Conservation (phyloP, 2,113 vertebrate genomes). For the rat (Rattus norvegicus) region DNA sequence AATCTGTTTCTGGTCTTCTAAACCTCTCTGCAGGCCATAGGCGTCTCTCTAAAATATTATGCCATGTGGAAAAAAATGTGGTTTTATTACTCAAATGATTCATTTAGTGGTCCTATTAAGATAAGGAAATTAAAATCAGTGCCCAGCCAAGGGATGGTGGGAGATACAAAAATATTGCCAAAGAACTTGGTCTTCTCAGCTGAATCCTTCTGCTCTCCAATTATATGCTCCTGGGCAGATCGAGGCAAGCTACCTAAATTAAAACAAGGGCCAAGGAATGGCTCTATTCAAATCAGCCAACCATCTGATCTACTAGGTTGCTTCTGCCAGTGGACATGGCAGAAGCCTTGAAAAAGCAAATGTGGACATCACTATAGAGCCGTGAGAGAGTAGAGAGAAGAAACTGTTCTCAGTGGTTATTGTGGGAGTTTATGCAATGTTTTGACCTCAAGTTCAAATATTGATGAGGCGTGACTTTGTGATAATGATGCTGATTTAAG, state of each 20-base stretch:
- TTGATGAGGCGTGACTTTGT: constrained; percentile 52
- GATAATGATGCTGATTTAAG: constrained; percentile 57
- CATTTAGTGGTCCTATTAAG: constrained; percentile 39
- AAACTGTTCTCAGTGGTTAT: constrained; percentile 55
- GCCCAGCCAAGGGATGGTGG: constrained; percentile 44
- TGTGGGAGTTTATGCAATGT: constrained; percentile 27
- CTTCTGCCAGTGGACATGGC: constrained; percentile 76
- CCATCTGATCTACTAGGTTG: constrained; percentile 72
- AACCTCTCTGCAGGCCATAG: not conserved
- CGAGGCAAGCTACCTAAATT: constrained; percentile 64
- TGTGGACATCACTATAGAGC: constrained; percentile 68
- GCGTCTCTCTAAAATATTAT: constrained; percentile 6
- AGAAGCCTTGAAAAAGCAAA: constrained; percentile 74
- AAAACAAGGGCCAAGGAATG: constrained; percentile 73
- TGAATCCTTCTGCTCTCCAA: constrained; percentile 70
- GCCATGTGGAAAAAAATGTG: not conserved
- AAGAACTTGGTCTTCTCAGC: constrained; percentile 60
- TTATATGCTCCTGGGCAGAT: constrained; percentile 75
- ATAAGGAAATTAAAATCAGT: constrained; percentile 54
- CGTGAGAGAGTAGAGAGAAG: constrained; percentile 58
- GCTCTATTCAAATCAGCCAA: constrained; percentile 67
- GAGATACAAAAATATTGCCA: constrained; percentile 67
- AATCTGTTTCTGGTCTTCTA: not conserved
- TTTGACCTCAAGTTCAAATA: constrained; percentile 67
- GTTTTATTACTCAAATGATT: not conserved